Base-by-base conservation (phyloP, 2,113 vertebrate genomes). In the Cottus gobio region DNA sequence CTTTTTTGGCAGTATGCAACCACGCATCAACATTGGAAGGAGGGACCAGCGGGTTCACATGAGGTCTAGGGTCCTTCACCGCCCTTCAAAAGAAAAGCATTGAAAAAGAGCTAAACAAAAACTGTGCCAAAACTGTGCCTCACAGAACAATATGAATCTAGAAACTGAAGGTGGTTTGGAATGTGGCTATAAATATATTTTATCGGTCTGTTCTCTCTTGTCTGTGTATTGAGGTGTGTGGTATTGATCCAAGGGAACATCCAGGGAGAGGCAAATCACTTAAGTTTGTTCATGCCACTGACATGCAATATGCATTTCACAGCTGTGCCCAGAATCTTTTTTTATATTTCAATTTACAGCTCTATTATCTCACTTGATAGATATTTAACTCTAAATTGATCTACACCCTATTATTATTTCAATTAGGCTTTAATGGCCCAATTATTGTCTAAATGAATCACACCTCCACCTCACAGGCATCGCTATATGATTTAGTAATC, bases 231-330 rank as follows among this genome's bases (percentile, higher is more conserved):
- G 65, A 84, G 26, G 67, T 65, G 42, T 68, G 58, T 34, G 26
- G 20, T 78, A 77, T 79, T 77, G 85, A 90, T 79, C 71, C 54
- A 50, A 20, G 20, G 24, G 26, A 76, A 48, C 69, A 31, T 74
- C 52, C 64, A 75, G 50, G 61, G 52, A 57, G 60, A 44, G 31
- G 63, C 28, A 60, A 74, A 82, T 85, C 62, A 36, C 75, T 24
- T 71, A 4, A 50, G 18, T 48, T 70, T 62, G 65, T 64, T 80
- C 63, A 71, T 77, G 70, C 61, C 31, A 62, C 36, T 80, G 46
- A 64, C 54, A 64, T 63, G 61, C 30, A 69, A 46, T 16, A 56
- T 67, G 37, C 52, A 64, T 65, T 64, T 73, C 39, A 58, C 58
- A 72, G 79, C 84, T 77, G 76, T 18, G 37, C 52, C 66, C 73